Evolutionary conservation across 2,888 invertebrate species (phyloP), one percentile per base, ranked within the genome.

Genomic region (Drosophila emarginata): DNA sequence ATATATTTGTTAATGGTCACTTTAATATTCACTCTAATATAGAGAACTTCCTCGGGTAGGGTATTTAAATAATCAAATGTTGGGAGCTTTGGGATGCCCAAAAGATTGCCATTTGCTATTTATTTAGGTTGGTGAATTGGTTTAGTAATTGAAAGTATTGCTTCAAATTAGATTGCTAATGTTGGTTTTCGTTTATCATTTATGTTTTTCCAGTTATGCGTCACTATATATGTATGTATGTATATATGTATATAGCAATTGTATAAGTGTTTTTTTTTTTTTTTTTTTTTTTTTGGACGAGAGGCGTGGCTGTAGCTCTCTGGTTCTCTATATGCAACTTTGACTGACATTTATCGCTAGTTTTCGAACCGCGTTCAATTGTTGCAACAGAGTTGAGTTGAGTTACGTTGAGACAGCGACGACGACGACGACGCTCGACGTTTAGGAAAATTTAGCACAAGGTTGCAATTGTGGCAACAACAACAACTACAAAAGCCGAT

Each of bases 401-500:
- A 18, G 26, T 39, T 70, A 37, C 56, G 64, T 69, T 53, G 58
- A 26, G 58, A 39, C 40, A 52, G 54, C 60, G 64, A 61, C 84
- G 65, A 58, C 45, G 62, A 62, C 72, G 51, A 75, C 77, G 66
- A 71, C 82, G 89, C 71, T 81, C 79, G 87, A 79, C 85, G 85
- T 85, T 85, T 85, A 85, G 89, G 89, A 85, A 85, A 87, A 85
- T 85, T 88, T 88, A 88, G 85, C 89, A 85, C 85, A 85, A 85
- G 85, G 85, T 85, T 88, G 87, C 87, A 84, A 84, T 84, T 84
- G 89, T 84, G 89, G 87, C 88, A 84, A 77, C 80, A 82, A 71
- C 72, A 69, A 62, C 62, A 62, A 45, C 52, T 50, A 45, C 50
- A 54, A 50, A 70, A 50, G 67, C 39, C 56, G 51, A 62, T 61